Conservation (phyloP, 2,797 vertebrate species). For the Sorex maritimensis region DNA sequence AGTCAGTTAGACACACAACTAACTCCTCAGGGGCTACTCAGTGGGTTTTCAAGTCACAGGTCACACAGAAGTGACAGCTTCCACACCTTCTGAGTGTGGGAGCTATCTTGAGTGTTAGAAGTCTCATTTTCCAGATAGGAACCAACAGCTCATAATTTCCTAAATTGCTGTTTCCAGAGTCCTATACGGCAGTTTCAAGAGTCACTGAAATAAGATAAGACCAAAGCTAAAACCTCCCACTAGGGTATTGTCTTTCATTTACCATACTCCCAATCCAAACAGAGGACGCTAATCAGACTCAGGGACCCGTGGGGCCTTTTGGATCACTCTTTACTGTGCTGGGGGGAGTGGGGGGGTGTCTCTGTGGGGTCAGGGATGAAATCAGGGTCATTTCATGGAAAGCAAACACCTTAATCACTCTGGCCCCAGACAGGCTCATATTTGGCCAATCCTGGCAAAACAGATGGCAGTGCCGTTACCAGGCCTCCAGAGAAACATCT, state of each 20-base stretch:
- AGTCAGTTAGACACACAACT: background rate
- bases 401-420: too few species aligned
- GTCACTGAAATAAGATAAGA: background rate
- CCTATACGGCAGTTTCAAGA: background rate
- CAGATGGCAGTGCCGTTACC: background rate
- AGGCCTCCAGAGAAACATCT: constrained; percentile 40
- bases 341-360: too few species aligned
- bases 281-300: background rate
- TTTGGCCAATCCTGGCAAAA: background rate
- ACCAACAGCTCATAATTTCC: background rate
- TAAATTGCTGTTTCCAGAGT: background rate
- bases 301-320: background rate
- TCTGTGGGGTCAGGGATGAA: too few species aligned
- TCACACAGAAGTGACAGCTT: background rate
- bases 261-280: background rate
- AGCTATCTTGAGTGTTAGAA: background rate
- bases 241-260: background rate
- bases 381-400: too few species aligned
- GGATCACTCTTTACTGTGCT: too few species aligned
- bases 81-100: too few species aligned
- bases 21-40: background rate
- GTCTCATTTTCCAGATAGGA: constrained; percentile 10
- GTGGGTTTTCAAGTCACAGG: background rate
- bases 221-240: background rate
- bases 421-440: too few species aligned